Evolutionary conservation across 2,113 vertebrate genomes (phyloP), one percentile per base, ranked within the genome.

Genomic region (Myrmophylax atrothorax): DNA sequence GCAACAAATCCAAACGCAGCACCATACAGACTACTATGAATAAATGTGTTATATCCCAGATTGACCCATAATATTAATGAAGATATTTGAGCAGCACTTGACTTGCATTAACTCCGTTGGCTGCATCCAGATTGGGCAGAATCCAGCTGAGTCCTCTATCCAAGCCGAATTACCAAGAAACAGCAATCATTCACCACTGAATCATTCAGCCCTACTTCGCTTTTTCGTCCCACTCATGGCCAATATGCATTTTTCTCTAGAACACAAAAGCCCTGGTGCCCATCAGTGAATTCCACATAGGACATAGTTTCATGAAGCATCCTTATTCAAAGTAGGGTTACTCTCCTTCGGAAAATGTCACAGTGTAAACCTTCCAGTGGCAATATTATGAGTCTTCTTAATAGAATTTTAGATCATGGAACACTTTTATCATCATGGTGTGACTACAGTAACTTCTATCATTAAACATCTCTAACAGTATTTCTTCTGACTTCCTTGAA

Each of bases 131-230:
- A 63, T 35, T 58, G 8, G 50, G 55, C 19, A 93, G 59, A 93
- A 88, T 60, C n/a, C 42, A 76, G 26, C 22, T 88, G 37, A 83
- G 18, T 5, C 9, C 88, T 56, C 42, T 50, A 18, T 38, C 22
- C 12, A 33, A 90, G 42, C 60, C 86, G 86, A 93, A 87, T 95
- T 82, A 92, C 78, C 58, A 82, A 58, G 37, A 74, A 49, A 89
- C 22, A 49, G 25, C 14, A 29, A 56, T 60, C 62, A 93, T 79
- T 91, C 78, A 83, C 25, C 28, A 52, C 42, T 95, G 90, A 97
- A 69, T 93, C 88, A 86, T 37, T 50, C 23, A 56, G 23, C 74
- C 82, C 62, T 87, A 58, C 92, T 92, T 93, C 94, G 86, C 52
- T 90, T 92, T 95, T 94, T 92, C 46, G 74, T 62, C 29, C 33